Percentiles rank a stretch among this genome's conserved stretches.
Evolutionary conservation across 2,113 vertebrate species (phyloP).

Genomic region (Crotalus helleri): DNA sequence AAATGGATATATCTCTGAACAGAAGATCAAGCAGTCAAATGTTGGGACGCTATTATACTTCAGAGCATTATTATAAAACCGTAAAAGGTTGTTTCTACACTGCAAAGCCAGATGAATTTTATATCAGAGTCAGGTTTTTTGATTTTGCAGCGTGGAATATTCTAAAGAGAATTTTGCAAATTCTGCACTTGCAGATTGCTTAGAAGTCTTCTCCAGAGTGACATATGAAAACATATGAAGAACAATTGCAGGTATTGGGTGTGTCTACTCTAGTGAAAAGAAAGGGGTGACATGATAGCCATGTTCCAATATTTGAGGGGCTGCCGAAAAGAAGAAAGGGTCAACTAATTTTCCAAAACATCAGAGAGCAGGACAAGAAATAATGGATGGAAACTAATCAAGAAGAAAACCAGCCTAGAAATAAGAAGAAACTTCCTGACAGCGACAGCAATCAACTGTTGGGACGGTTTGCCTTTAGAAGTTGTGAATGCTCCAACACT

Average conservation of each 20-base stretch:
- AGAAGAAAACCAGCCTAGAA: too few relatives aligned
- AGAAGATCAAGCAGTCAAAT: not conserved
- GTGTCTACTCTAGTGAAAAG: not conserved
- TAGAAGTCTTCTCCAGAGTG: not conserved
- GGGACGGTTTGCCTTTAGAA: too few relatives aligned
- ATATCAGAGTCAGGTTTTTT: not conserved
- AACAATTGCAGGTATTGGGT: not conserved
- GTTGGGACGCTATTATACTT: not conserved
- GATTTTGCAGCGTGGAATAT: not conserved
- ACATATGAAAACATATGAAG: not conserved
- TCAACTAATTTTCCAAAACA: too few relatives aligned
- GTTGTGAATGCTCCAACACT: too few relatives aligned
- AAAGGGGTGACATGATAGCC: too few relatives aligned
- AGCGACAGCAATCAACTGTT: too few relatives aligned
- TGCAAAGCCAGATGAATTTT: not conserved
- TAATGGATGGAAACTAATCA: too few relatives aligned
- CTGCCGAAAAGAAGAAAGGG: too few relatives aligned
- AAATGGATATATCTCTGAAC: not conserved
- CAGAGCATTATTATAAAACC: not conserved
- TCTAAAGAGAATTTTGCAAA: not conserved
- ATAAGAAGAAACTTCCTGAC: too few relatives aligned
- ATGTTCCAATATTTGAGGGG: too few relatives aligned
- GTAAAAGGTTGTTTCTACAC: too few relatives aligned
- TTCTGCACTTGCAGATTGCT: not conserved
- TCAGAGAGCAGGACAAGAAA: too few relatives aligned